Evolutionary conservation across 2,888 invertebrate genomes (phyloP).

Genomic region (Hypsopygia costalis): DNA sequence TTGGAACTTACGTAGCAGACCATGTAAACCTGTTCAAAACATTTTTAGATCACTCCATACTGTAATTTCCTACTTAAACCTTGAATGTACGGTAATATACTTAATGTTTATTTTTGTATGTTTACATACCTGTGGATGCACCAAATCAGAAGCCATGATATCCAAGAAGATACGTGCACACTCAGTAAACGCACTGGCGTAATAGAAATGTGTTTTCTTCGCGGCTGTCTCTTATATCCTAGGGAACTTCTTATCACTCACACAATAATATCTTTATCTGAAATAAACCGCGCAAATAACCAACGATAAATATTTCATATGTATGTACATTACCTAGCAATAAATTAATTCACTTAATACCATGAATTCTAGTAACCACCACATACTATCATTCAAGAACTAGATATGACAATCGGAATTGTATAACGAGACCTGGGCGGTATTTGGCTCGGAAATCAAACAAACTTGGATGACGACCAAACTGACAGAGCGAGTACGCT

Average conservation of each 20-base stretch:
- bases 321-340: too few species aligned
- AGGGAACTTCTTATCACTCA: slow-evolving; percentile 59
- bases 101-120: too few species aligned
- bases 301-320: slow-evolving; percentile 24
- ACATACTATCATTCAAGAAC: slow-evolving; percentile 36
- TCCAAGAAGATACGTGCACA: slow-evolving; percentile 10
- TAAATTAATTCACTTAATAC: slow-evolving; percentile 45
- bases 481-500: background rate
- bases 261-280: slow-evolving; percentile 64
- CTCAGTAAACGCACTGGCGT: slow-evolving; percentile 37
- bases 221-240: slow-evolving; percentile 44
- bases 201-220: slow-evolving; percentile 34
- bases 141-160: slow-evolving; percentile 47
- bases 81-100: too few species aligned
- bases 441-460: slow-evolving; percentile 41
- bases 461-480: slow-evolving; percentile 61
- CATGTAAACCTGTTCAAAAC: too few species aligned
- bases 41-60: too few species aligned
- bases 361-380: too few species aligned
- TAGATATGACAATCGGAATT: slow-evolving; percentile 32
- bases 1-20: too few species aligned
- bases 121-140: slow-evolving; percentile 45
- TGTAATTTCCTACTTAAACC: too few species aligned
- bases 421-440: slow-evolving; percentile 39
- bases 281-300: slow-evolving; percentile 50